phyloP scores from a whole-genome alignment of 2,888 invertebrate genomes.

The Nemoura dubitans region DNA sequence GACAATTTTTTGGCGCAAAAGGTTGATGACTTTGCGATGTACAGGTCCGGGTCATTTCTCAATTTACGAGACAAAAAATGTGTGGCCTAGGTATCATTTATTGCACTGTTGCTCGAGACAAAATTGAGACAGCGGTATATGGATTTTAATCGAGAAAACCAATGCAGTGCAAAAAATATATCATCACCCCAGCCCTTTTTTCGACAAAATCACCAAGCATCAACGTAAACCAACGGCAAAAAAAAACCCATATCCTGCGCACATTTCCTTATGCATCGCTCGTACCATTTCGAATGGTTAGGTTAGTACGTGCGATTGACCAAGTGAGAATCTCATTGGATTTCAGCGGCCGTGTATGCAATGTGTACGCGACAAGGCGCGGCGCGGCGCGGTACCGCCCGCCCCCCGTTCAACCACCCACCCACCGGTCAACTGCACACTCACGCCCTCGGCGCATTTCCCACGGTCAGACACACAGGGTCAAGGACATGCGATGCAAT shows the following conservation, averaged over 20 bases:
- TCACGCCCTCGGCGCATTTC: constrained; percentile 50
- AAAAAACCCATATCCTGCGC: neutral
- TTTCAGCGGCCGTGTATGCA: constrained; percentile 48
- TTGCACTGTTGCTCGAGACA: too few relatives aligned
- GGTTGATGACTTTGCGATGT: neutral
- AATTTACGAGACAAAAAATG: neutral
- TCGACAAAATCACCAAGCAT: neutral
- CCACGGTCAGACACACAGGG: constrained; percentile 45
- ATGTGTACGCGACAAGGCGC: constrained; percentile 50
- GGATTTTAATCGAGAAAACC: neutral
- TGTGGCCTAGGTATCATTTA: too few relatives aligned
- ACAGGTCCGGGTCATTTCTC: neutral
- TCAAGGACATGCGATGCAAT: constrained; percentile 7
- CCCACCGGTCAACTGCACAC: constrained; percentile 54
- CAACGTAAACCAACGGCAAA: neutral
- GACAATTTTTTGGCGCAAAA: neutral
- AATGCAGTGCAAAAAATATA: neutral
- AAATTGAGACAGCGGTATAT: too few relatives aligned
- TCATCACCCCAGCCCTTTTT: too few relatives aligned
- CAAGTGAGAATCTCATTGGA: constrained; percentile 47
- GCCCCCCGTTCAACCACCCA: constrained; percentile 54
- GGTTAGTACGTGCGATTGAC: constrained; percentile 22
- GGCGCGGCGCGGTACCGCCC: constrained; percentile 46
- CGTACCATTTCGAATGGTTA: neutral
- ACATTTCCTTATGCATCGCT: neutral